Conservation (phyloP, 2,797 vertebrate species). For the Miichthys miiuy region DNA sequence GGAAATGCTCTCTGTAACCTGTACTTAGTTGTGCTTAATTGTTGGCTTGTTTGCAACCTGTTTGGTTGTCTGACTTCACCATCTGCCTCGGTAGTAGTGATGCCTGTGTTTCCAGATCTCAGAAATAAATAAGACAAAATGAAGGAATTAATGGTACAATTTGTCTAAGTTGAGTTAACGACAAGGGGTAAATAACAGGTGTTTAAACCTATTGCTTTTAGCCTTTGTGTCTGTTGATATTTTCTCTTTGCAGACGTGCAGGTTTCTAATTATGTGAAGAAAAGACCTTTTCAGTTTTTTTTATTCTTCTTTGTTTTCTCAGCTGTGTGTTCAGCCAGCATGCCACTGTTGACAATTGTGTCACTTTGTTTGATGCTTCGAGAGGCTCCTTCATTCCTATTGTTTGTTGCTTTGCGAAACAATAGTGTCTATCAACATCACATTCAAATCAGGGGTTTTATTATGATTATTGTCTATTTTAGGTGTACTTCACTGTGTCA, state of each 20-base stretch:
- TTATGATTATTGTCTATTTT: conserved; percentile 12
- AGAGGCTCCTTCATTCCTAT: conserved; percentile 19
- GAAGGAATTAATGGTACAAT: not conserved
- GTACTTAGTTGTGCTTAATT: not conserved
- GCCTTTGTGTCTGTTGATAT: conserved; percentile 7
- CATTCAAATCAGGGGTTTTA: not conserved
- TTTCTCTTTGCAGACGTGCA: not conserved
- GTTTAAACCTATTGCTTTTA: not conserved
- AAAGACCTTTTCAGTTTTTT: not conserved
- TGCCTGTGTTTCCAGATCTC: not conserved
- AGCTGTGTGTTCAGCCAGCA: conserved; percentile 4
- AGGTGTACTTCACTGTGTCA: conserved; percentile 13
- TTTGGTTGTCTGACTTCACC: conserved; percentile 9
- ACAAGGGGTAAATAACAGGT: not conserved
- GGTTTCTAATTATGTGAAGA: conserved; percentile 3
- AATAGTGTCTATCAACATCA: not conserved
- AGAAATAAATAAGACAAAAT: not conserved
- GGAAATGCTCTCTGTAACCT: not conserved
- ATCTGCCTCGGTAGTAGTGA: not conserved
- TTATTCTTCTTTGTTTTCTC: not conserved
- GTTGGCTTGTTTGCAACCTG: not conserved
- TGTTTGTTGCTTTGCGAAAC: conserved; percentile 12
- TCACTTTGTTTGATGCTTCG: conserved; percentile 12
- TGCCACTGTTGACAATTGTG: not conserved
- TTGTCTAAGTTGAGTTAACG: not conserved